These are phyloP conservation scores for Mastomys natalensis DNA, from an alignment of 2,113 vertebrate species.

Conservation along the genomic window DNA sequence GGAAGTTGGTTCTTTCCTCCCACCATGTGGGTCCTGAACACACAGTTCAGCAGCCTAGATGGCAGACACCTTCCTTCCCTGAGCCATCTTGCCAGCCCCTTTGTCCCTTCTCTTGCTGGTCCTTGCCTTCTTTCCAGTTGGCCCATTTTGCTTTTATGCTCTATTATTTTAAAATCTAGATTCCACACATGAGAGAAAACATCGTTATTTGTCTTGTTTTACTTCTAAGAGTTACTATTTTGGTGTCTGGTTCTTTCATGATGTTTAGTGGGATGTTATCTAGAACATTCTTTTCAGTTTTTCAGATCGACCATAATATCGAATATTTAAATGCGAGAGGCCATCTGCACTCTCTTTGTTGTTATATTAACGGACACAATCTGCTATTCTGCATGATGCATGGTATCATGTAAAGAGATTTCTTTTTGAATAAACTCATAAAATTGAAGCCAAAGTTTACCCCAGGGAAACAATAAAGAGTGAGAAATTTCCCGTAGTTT, in stretches of 20 bases:
- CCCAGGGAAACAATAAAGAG: background rate
- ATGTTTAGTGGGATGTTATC: background rate
- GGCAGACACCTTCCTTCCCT: background rate
- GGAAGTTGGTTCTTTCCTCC: background rate
- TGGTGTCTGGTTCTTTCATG: background rate
- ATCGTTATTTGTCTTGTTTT: background rate
- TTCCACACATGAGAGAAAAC: background rate
- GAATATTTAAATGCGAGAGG: background rate
- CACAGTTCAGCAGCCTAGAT: background rate
- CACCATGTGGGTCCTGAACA: background rate
- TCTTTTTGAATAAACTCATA: constrained; percentile 33
- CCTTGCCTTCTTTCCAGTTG: too few relatives aligned
- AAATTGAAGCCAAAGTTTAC: background rate
- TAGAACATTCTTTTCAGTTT: background rate
- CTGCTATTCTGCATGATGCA: background rate
- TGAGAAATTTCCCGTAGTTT: constrained; percentile 27
- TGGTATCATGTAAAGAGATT: background rate
- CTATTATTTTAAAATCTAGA: background rate
- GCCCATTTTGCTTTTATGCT: background rate
- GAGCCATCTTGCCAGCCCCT: background rate
- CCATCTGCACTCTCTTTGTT: background rate
- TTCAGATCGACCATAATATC: background rate
- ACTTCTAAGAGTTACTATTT: constrained; percentile 4
- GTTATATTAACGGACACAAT: background rate
- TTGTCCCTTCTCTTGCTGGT: background rate